A percentile compares a stretch with the other conserved stretches of the same genome.
Conservation (phyloP, 2,888 invertebrate species). For the Microchrysa polita region DNA sequence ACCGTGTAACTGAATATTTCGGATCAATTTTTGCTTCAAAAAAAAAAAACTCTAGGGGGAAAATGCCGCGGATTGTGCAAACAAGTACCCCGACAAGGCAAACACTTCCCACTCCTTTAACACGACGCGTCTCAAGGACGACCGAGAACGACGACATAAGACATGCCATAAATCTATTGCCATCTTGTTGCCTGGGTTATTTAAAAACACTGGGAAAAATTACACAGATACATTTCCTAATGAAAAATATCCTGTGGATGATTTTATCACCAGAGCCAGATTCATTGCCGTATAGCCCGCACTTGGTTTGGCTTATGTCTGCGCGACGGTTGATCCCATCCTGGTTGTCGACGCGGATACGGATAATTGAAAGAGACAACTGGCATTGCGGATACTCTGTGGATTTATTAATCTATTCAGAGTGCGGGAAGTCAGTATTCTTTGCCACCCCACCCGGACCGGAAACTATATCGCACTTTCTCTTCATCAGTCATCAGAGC, state of each 20-base stretch:
- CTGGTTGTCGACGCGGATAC: background rate
- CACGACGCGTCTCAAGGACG: background rate
- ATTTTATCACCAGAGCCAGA: background rate
- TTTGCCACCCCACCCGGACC: no score
- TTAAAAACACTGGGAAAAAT: conserved; percentile 16
- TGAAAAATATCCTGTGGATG: conserved; percentile 22
- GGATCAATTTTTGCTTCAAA: conserved; percentile 35
- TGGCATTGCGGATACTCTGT: background rate
- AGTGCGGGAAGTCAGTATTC: no score
- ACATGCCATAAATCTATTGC: conserved; percentile 40
- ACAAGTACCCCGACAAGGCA: no score
- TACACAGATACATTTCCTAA: conserved; percentile 18
- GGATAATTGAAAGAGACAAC: conserved; percentile 25
- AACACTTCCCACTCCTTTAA: background rate
- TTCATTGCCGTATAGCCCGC: no score
- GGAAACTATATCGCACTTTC: conserved; percentile 12
- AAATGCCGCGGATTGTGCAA: no score
- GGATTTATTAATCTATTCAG: conserved; percentile 44
- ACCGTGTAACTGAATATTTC: conserved; percentile 33
- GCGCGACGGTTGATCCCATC: background rate
- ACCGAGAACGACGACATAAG: conserved; percentile 16
- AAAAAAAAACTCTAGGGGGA: conserved; percentile 8
- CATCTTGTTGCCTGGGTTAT: conserved; percentile 26
- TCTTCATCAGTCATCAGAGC: conserved; percentile 6
- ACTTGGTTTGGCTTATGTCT: background rate